Evolutionary conservation across 2,797 vertebrate genomes (phyloP), one percentile per base, ranked within the genome.

Genomic region (Hephaestus fuliginosus): DNA sequence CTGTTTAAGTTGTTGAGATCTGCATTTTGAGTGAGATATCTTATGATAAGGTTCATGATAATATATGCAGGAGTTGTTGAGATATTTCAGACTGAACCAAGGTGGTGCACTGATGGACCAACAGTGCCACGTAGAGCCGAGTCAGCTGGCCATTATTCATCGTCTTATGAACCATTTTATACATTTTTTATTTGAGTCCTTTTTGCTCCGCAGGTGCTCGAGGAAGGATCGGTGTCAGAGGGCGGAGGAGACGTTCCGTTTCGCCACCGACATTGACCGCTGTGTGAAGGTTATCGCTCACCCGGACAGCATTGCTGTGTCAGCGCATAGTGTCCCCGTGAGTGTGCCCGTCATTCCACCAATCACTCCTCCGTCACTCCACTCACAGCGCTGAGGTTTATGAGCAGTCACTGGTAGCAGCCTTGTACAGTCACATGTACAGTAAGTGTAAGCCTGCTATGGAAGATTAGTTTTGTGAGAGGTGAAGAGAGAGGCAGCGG

Each of bases 221-320:
- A 96, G 97, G 85, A 94, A 82, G 92, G 97, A 98, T 87, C 95
- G 95, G 11, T 99, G 98, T 48, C 95, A 94, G 17, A 92, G 96
- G 48, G 96, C 97, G 0, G 93, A 95, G 7, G 97, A 98, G 90
- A 93, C 94, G 0, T 95, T 96, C 88, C 97, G 96, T 5, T 99
- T 98, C 13, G 96, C 97, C 0, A 95, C 95, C 18, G 95, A 93
- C 93, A 96, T 96, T 78, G 77, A 94, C 62, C 97, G 95, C 84
- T 99, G 98, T 44, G 95, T 99, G 93, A 96, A 94, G 68, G 91
- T 99, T 41, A 93, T 92, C 4, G 95, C 97, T 85, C 96, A 96
- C 69, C 98, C 98, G 8, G 96, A 96, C 95, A 99, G 97, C 93
- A 97, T 99, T 81, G 97, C 97, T 0, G 97, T 98, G 57, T 98